Percentiles rank a stretch among this genome's conserved stretches.
Evolutionary conservation across 2,888 invertebrate species (phyloP).

Genomic region (Drosophila subquinaria): DNA sequence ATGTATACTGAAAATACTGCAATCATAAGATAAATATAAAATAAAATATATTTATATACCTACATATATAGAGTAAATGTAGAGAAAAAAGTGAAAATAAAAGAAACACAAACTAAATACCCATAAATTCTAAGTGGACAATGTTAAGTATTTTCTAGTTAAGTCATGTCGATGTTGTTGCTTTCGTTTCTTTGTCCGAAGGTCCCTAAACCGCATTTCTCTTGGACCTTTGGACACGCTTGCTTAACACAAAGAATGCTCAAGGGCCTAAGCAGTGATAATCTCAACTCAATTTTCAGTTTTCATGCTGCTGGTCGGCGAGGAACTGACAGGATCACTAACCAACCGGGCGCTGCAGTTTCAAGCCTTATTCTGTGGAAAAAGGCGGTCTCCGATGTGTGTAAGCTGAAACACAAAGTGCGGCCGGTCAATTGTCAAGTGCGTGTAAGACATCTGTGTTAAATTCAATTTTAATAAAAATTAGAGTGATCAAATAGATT

Average conservation of each 20-base stretch:
- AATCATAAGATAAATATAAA: constrained; percentile 20
- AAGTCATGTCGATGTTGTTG: constrained; percentile 61
- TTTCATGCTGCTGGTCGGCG: constrained; percentile 35
- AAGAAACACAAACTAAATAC: constrained; percentile 45
- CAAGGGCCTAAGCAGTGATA: constrained; percentile 60
- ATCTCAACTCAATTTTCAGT: constrained; percentile 77
- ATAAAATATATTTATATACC: not conserved
- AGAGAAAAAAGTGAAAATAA: not conserved
- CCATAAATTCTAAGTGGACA: constrained; percentile 58
- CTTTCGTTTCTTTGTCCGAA: constrained; percentile 15
- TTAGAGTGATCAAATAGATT: constrained; percentile 67
- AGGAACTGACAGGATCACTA: constrained; percentile 22
- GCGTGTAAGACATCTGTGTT: constrained; percentile 66
- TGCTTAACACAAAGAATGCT: constrained; percentile 49
- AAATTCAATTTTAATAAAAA: constrained; percentile 75
- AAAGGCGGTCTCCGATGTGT: constrained; percentile 65
- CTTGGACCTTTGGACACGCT: constrained; percentile 53
- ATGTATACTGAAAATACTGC: constrained; percentile 48
- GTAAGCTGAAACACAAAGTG: constrained; percentile 77
- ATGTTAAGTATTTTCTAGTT: constrained; percentile 71
- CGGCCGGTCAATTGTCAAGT: constrained; percentile 63
- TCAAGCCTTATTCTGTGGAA: constrained; percentile 73
- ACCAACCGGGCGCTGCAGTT: constrained; percentile 35
- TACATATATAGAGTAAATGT: not conserved
- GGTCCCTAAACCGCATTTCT: constrained; percentile 13